Evolutionary conservation across 2,888 invertebrate species (phyloP).

Genomic region (Megastigmus dorsalis): DNA sequence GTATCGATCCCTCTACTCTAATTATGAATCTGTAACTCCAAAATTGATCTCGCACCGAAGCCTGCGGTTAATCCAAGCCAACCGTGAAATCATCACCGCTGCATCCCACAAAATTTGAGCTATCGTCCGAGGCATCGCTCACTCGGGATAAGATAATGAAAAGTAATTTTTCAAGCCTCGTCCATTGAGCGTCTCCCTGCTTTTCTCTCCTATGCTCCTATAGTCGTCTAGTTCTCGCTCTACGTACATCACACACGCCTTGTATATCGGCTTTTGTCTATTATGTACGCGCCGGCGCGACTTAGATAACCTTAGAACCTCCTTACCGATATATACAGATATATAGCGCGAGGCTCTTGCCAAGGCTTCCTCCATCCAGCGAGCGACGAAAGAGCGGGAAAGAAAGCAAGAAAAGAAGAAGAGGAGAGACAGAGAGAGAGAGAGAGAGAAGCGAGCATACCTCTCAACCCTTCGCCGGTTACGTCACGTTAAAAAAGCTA

Average conservation of each 20-base stretch:
- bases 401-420: neutral
- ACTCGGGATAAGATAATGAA: neutral
- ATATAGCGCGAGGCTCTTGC: too few species aligned
- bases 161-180: slow-evolving; percentile 11
- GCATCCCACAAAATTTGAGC: too few species aligned
- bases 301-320: slow-evolving; percentile 23
- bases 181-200: neutral
- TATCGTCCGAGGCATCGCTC: neutral
- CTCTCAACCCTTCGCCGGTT: slow-evolving; percentile 71
- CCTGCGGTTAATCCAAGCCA: too few species aligned
- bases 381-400: neutral
- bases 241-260: too few species aligned
- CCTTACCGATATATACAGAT: neutral
- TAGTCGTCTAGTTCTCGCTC: neutral
- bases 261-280: too few species aligned
- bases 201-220: neutral
- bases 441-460: slow-evolving; percentile 53
- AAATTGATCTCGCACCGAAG: too few species aligned
- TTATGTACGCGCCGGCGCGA: slow-evolving; percentile 31
- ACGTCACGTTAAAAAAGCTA: slow-evolving; percentile 71
- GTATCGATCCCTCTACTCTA: too few species aligned
- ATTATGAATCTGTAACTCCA: too few species aligned
- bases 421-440: neutral
- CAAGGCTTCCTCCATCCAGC: slow-evolving; percentile 26
- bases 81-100: too few species aligned